These are phyloP conservation scores for Nothobranchius kuhntae DNA, from an alignment of 2,113 vertebrate genomes.

Conservation along the genomic window DNA sequence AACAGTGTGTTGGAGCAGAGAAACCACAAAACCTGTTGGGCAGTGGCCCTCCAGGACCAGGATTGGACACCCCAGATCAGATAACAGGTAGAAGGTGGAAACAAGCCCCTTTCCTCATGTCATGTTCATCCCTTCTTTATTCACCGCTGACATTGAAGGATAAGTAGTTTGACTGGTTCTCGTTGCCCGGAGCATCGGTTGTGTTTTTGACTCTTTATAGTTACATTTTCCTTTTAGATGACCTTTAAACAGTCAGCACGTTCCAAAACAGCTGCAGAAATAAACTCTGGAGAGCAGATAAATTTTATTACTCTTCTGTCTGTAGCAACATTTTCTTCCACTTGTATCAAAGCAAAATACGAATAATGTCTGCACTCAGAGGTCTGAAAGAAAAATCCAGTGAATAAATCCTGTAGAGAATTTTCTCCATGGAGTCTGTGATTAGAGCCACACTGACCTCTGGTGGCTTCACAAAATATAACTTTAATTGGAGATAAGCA, in stretches of 20 bases:
- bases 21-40: too few species aligned
- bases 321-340: conserved; percentile 2
- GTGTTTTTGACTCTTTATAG: conserved; percentile 5
- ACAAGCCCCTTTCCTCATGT: too few species aligned
- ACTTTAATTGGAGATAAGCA: neutral
- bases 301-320: conserved; percentile 1
- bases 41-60: too few species aligned
- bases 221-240: conserved; percentile 13
- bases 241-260: conserved; percentile 39
- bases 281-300: neutral
- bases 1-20: too few species aligned
- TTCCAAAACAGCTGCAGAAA: conserved; percentile 2
- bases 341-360: neutral
- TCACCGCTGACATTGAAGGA: conserved; percentile 4
- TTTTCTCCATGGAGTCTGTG: neutral
- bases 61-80: too few species aligned
- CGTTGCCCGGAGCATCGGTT: neutral
- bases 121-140: too few species aligned
- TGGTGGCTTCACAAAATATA: conserved; percentile 37
- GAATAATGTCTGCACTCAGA: neutral
- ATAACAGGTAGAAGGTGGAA: too few species aligned
- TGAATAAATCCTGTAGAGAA: neutral
- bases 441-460: conserved; percentile 60
- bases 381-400: conserved; percentile 1
- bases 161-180: neutral